Evolutionary conservation across 2,888 invertebrate species (phyloP).

Genomic region (Tethea ocularis): DNA sequence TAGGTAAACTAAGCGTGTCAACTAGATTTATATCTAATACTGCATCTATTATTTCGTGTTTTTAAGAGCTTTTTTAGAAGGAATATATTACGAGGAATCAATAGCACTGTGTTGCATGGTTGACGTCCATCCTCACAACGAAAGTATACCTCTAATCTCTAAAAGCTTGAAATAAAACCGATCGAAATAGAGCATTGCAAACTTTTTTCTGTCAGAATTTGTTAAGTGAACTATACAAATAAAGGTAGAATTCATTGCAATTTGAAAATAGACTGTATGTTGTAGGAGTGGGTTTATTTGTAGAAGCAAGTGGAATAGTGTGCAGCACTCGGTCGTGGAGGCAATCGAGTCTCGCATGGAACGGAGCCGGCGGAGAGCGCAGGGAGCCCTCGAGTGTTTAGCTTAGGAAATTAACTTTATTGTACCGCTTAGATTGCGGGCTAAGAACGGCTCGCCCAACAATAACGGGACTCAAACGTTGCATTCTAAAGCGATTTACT

Average conservation of each 20-base stretch:
- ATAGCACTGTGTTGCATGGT: too few relatives aligned
- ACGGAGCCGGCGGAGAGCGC: constrained; percentile 5
- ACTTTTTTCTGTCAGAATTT: background rate
- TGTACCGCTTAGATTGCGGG: constrained; percentile 54
- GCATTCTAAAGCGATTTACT: constrained; percentile 34
- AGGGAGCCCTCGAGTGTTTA: constrained; percentile 45
- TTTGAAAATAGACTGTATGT: background rate
- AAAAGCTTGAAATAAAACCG: background rate
- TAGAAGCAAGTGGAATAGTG: constrained; percentile 18
- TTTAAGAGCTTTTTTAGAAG: too few relatives aligned
- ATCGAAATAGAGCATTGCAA: background rate
- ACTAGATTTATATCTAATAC: background rate
- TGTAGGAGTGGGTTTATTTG: constrained; percentile 7
- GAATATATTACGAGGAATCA: too few relatives aligned
- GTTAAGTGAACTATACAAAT: background rate
- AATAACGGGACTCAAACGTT: constrained; percentile 23
- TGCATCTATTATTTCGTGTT: too few relatives aligned
- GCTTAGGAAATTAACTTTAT: constrained; percentile 68
- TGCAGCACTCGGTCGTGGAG: constrained; percentile 15
- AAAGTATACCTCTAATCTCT: background rate
- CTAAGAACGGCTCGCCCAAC: constrained; percentile 22
- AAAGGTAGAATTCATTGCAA: background rate
- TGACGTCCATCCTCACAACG: too few relatives aligned
- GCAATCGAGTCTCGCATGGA: background rate
- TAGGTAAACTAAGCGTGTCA: background rate